Conservation (phyloP, 2,797 vertebrate genomes). For the Alcedo quadribrachys region DNA sequence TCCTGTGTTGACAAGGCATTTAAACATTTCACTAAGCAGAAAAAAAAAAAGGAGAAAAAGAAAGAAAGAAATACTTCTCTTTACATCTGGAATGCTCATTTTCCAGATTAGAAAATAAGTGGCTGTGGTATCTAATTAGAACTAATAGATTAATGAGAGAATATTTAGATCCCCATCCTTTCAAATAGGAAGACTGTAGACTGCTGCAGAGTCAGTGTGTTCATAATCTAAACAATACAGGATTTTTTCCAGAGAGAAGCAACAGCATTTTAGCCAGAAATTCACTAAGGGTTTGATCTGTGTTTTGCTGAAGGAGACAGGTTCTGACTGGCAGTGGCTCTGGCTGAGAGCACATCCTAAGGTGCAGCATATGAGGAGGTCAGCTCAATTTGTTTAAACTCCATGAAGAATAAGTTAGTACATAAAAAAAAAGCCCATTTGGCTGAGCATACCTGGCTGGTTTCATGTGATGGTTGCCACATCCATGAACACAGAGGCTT, state of each 20-base stretch:
- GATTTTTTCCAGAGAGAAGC: not conserved
- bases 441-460: not conserved
- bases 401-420: not conserved
- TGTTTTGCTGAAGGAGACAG: not conserved
- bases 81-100: conserved; percentile 32
- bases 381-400: not conserved
- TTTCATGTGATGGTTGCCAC: not conserved
- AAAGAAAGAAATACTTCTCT: not conserved
- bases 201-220: conserved; percentile 4
- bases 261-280: not conserved
- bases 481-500: not conserved
- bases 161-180: conserved; percentile 47
- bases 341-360: not conserved
- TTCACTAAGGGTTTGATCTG: not conserved
- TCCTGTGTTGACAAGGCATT: conserved; percentile 73
- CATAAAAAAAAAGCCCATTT: not conserved
- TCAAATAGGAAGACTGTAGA: not conserved
- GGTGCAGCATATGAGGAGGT: not conserved
- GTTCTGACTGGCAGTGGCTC: not conserved
- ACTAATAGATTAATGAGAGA: conserved; percentile 71
- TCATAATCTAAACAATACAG: not conserved
- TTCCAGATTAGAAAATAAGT: conserved; percentile 68
- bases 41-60: not conserved
- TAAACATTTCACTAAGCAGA: conserved; percentile 50
- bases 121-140: conserved; percentile 62